Conservation (phyloP, 2,797 vertebrate species). For the Vultur gryphus region DNA sequence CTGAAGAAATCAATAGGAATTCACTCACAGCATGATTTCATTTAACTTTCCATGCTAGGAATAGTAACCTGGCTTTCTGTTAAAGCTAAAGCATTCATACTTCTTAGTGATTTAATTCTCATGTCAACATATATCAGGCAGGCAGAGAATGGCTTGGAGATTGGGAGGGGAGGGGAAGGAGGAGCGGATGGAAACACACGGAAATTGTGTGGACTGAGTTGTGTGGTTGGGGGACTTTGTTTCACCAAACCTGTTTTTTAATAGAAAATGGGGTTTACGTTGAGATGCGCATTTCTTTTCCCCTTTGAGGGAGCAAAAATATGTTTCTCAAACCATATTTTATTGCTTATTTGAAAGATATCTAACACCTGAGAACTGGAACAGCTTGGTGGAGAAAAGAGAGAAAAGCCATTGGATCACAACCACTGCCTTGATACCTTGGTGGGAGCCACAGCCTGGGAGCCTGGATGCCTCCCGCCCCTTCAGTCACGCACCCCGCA, state of each 20-base stretch:
- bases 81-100: constrained; percentile 36
- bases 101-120: constrained; percentile 45
- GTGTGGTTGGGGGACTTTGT: neutral
- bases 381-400: neutral
- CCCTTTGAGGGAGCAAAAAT: neutral
- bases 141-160: neutral
- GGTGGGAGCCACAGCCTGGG: neutral
- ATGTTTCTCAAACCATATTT: neutral
- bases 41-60: constrained; percentile 62
- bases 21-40: constrained; percentile 55
- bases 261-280: neutral
- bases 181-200: neutral
- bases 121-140: constrained; percentile 45
- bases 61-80: constrained; percentile 53
- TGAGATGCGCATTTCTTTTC: neutral
- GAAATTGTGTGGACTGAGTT: neutral
- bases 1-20: constrained; percentile 63
- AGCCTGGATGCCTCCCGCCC: neutral
- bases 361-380: neutral
- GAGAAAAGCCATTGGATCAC: neutral
- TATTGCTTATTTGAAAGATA: neutral
- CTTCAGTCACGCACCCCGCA: accelerated
- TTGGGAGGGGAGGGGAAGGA: neutral
- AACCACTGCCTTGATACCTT: too few species aligned
- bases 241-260: constrained; percentile 7